Percentiles rank a stretch among this genome's conserved stretches.
These are phyloP conservation scores for Pecten maximus DNA, from an alignment of 2,888 invertebrate genomes.

Conservation along the genomic window DNA sequence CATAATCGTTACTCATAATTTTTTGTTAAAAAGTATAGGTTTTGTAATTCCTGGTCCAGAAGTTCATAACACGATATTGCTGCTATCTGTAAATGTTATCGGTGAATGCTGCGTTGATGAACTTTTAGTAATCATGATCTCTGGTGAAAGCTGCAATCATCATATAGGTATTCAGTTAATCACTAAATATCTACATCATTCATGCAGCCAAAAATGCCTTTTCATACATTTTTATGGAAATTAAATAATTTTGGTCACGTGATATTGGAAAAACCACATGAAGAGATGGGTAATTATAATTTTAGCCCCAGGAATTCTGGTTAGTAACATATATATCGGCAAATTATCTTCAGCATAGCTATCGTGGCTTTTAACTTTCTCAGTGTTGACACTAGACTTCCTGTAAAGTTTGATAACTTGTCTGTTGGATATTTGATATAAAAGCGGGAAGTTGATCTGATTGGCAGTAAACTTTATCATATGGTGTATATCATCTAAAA, in stretches of 20 bases:
- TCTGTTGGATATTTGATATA: background rate
- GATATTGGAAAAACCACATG: background rate
- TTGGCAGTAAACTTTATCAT: background rate
- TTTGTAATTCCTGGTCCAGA: background rate
- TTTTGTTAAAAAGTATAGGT: background rate
- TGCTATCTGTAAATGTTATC: background rate
- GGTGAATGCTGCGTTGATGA: background rate
- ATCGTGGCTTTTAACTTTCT: background rate
- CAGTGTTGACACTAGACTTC: background rate
- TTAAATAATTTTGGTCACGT: background rate
- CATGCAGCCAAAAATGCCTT: background rate
- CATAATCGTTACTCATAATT: background rate
- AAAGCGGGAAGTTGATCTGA: background rate
- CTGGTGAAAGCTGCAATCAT: background rate
- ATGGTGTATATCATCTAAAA: too few species aligned
- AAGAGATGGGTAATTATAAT: background rate
- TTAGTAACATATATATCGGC: background rate
- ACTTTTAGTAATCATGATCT: background rate
- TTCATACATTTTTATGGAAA: background rate
- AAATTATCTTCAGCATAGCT: background rate
- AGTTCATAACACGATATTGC: background rate
- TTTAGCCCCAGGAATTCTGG: background rate
- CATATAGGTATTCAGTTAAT: background rate
- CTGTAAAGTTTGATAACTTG: background rate
- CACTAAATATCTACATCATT: background rate